phyloP scores from a whole-genome alignment of 2,888 invertebrate species.

The Scaptomyza reducta region DNA sequence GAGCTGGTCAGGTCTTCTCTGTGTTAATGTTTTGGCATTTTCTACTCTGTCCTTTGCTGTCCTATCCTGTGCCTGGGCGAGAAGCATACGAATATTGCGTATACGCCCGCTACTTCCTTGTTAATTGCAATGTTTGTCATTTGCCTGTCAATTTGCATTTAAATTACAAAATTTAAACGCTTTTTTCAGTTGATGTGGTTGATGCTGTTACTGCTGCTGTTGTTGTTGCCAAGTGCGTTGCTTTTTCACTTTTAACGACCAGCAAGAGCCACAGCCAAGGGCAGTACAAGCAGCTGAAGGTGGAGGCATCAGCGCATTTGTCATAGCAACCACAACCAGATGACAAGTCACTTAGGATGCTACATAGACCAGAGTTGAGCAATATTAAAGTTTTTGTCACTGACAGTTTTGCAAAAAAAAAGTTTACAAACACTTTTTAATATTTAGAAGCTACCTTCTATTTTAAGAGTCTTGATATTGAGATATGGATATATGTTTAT shows the following conservation, averaged over 20 bases:
- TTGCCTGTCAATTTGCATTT: slow-evolving; percentile 79
- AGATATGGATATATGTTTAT: too few relatives aligned
- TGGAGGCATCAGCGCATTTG: slow-evolving; percentile 39
- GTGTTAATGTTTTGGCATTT: slow-evolving; percentile 13
- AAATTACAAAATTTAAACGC: slow-evolving; percentile 79
- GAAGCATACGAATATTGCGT: slow-evolving; percentile 45
- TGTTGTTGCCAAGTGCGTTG: slow-evolving; percentile 24
- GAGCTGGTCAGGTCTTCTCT: slow-evolving; percentile 1
- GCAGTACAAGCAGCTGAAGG: slow-evolving; percentile 1
- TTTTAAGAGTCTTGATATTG: background rate
- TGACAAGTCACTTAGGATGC: slow-evolving; percentile 21
- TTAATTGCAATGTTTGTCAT: slow-evolving; percentile 80
- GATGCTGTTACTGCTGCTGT: slow-evolving; percentile 7
- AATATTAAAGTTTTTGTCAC: background rate
- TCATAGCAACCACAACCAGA: slow-evolving; percentile 41
- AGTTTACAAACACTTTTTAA: background rate
- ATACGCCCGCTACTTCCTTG: slow-evolving; percentile 72
- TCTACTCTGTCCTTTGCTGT: background rate
- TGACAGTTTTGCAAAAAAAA: background rate
- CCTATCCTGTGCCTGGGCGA: background rate
- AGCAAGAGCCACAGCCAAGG: slow-evolving; percentile 12
- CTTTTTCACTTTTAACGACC: slow-evolving; percentile 36
- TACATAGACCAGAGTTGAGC: slow-evolving; percentile 18
- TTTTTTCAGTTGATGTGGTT: slow-evolving; percentile 30
- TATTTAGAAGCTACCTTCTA: background rate